phyloP scores from a whole-genome alignment of 2,888 invertebrate genomes.

The Cyaniris semiargus region DNA sequence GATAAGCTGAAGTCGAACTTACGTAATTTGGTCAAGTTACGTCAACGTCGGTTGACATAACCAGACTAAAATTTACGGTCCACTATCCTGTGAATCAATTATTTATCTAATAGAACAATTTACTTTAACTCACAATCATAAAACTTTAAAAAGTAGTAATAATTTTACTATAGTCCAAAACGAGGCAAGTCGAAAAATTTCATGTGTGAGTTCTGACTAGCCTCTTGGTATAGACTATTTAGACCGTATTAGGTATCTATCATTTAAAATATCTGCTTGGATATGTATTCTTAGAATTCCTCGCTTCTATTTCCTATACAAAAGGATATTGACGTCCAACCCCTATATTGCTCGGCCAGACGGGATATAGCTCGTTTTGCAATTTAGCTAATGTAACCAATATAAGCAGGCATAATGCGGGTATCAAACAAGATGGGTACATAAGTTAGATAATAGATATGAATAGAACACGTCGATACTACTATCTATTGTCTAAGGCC shows the following conservation, averaged over 20 bases:
- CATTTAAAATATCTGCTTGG: not conserved
- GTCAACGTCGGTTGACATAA: not conserved
- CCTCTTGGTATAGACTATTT: too few species aligned
- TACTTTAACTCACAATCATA: too few species aligned
- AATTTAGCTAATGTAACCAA: not conserved
- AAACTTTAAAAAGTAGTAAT: too few species aligned
- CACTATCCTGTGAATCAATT: too few species aligned
- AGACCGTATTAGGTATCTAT: too few species aligned
- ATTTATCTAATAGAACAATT: too few species aligned
- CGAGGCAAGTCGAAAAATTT: too few species aligned
- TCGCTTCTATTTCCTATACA: not conserved
- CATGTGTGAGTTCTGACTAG: too few species aligned
- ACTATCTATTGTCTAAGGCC: not conserved
- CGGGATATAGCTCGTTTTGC: not conserved
- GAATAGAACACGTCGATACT: too few species aligned
- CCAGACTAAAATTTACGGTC: too few species aligned
- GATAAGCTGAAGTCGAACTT: too few species aligned
- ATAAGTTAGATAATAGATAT: not conserved
- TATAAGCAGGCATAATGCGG: not conserved
- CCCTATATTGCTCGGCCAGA: constrained; percentile 7
- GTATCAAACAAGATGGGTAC: not conserved
- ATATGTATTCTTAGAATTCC: not conserved
- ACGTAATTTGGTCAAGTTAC: not conserved
- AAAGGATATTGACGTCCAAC: not conserved
- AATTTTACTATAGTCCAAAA: too few species aligned